Evolutionary conservation across 2,797 vertebrate genomes (phyloP), one percentile per base, ranked within the genome.

Genomic region (Leuciscus waleckii): DNA sequence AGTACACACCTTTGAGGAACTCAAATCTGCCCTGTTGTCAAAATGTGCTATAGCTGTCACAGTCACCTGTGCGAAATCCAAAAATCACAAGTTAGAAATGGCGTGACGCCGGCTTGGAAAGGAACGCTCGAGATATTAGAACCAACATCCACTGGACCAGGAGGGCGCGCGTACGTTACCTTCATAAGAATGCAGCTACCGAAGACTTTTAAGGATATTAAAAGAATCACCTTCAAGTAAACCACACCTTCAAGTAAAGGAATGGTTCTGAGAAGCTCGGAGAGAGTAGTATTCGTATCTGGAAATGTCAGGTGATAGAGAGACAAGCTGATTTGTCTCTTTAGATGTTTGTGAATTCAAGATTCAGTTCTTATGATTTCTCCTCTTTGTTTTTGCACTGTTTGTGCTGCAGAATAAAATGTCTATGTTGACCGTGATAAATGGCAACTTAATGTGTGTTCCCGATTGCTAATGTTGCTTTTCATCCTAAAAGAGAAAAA

Each of bases 361-460:
- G 32, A 86, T 88, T 89, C 92, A 88, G 92, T 92, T 91, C 88
- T 90, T 93, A 86, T 93, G 85, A 94, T 91, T 92, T 87, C 89
- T 88, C 85, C 89, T 87, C 93, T 86, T 86, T 83, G 51, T 87
- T 84, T 92, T 94, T 95, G 94, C 90, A 89, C 91, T 93, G 92
- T 96, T 89, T 95, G 93, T 96, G 96, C 97, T 93, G 92, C 96
- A 94, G 94, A 96, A 95, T 95, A 93, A 92, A 97, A 95, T 96
- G 96, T 98, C 95, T 97, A 96, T 97, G 96, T 96, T 95, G 96
- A 96, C 95, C 95, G 84, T 88, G 96, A 95, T 97, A 94, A 97
- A 96, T 97, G 96, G 97, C 96, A 96, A 96, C 94, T 97, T 95
- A 95, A 96, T 97, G 96, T 98, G 95, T 94, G 96, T 98, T 96